Evolutionary conservation across 2,113 vertebrate genomes (phyloP), one percentile per base, ranked within the genome.

Genomic region (Malurus melanocephalus): DNA sequence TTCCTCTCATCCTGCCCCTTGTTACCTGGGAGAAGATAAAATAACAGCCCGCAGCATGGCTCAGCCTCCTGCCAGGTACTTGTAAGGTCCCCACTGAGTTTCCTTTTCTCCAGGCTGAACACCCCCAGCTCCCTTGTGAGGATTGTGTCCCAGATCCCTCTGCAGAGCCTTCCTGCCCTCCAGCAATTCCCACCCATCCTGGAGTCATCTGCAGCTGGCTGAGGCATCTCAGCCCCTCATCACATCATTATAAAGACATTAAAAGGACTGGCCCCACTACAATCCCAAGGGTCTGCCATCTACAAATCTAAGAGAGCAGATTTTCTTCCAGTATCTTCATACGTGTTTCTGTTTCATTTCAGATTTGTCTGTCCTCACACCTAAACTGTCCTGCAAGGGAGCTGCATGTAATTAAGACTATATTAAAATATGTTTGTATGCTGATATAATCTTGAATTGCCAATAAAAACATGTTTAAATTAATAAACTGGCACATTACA

Each of bases 401-500:
- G 55, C 43, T 40, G 10, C 35, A 45, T 9, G 1, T 84, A 83
- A 86, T 80, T 86, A 83, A 61, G 67, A 48, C 48, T 33, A 27
- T n/a, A 75, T 67, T 52, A 75, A 51, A 87, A 69, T 28, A 71
- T 35, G 80, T 81, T 91, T 93, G 57, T 35, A 81, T 80, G n/a
- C 48, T 82, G 75, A 88, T 85, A 82, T 61, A 65, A 60, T 82
- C 35, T 64, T 87, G 80, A 73, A 79, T 65, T 80, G 62, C 83
- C 94, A 74, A 68, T 91, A 81, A 94, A 93, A 87, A 81, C 53
- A 71, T 74, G 38, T 75, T 59, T 89, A 80, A 83, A 92, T 80
- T 92, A 87, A 94, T 96, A 80, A 80, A 35, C 80, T 94, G 89
- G 48, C 49, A 93, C 65, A 93, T 87, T 95, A 93, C 62, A 80